These are phyloP conservation scores for Nudaria mundana DNA, from an alignment of 2,888 invertebrate species.

Conservation along the genomic window DNA sequence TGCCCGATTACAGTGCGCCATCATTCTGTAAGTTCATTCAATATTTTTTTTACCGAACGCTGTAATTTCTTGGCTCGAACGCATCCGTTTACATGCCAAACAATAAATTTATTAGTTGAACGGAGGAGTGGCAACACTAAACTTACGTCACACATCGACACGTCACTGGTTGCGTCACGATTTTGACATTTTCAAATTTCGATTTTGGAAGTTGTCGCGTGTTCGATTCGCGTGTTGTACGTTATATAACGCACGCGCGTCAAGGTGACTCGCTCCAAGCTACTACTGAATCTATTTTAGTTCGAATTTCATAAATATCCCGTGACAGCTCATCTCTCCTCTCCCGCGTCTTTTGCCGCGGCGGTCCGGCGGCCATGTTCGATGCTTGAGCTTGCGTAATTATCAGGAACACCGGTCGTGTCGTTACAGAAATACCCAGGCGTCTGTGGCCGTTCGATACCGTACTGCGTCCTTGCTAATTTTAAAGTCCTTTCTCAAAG, in stretches of 20 bases:
- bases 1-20: conserved; percentile 71
- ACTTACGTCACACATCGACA: conserved; percentile 63
- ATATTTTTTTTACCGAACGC: conserved; percentile 78
- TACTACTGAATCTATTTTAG: conserved; percentile 77
- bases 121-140: conserved; percentile 78
- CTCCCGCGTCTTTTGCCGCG: conserved; percentile 70
- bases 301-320: conserved; percentile 80
- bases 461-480: conserved; percentile 75
- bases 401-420: conserved; percentile 52
- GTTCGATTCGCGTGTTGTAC: conserved; percentile 50
- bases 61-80: conserved; percentile 81
- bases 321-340: conserved; percentile 77
- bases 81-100: conserved; percentile 81
- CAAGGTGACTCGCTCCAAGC: conserved; percentile 78
- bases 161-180: conserved; percentile 69
- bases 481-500: conserved; percentile 77
- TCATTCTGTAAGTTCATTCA: conserved; percentile 77
- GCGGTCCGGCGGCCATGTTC: conserved; percentile 65
- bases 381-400: conserved; percentile 63
- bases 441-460: conserved; percentile 45
- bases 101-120: conserved; percentile 80
- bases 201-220: conserved; percentile 47
- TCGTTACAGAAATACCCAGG: conserved; percentile 44
- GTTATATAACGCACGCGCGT: conserved; percentile 70
- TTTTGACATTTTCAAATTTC: conserved; percentile 62